Evolutionary conservation across 2,888 invertebrate species (phyloP).

Genomic region (Halocaridina rubra): DNA sequence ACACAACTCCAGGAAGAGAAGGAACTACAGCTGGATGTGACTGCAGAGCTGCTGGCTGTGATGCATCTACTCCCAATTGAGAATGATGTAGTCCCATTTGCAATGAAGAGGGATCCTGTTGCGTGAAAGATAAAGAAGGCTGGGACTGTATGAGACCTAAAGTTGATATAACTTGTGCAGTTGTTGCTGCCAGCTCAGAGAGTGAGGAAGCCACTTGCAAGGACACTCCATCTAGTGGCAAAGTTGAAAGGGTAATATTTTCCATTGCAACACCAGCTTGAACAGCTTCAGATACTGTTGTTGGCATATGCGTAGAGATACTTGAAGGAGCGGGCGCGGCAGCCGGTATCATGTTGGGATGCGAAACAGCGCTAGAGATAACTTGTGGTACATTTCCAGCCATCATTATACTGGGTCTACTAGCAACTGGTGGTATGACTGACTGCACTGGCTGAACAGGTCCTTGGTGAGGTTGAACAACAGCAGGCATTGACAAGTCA

Average conservation of each 20-base stretch:
- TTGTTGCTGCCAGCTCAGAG: conserved; percentile 1
- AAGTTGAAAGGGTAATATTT: background rate
- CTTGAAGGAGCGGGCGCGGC: background rate
- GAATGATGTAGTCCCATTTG: background rate
- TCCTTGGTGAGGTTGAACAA: conserved; percentile 10
- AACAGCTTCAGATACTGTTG: background rate
- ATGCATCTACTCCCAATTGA: background rate
- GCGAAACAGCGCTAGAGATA: background rate
- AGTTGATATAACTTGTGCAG: conserved; percentile 10
- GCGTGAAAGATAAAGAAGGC: conserved; percentile 5
- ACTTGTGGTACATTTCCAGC: background rate
- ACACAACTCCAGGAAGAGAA: conserved; percentile 34
- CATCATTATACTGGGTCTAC: background rate
- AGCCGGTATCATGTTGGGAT: background rate
- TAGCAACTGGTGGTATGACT: background rate
- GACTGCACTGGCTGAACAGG: conserved; percentile 17
- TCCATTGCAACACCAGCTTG: background rate
- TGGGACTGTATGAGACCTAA: conserved; percentile 2
- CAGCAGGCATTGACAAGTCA: conserved; percentile 8
- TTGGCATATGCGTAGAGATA: background rate
- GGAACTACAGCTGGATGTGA: conserved; percentile 47
- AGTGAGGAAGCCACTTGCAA: background rate
- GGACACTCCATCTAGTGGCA: background rate
- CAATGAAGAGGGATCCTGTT: background rate
- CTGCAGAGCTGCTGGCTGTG: conserved; percentile 39